Percentiles rank a stretch among this genome's conserved stretches.
phyloP scores from a whole-genome alignment of 92 coral and sea anemone species.

The Umimayanthus kanabou region DNA sequence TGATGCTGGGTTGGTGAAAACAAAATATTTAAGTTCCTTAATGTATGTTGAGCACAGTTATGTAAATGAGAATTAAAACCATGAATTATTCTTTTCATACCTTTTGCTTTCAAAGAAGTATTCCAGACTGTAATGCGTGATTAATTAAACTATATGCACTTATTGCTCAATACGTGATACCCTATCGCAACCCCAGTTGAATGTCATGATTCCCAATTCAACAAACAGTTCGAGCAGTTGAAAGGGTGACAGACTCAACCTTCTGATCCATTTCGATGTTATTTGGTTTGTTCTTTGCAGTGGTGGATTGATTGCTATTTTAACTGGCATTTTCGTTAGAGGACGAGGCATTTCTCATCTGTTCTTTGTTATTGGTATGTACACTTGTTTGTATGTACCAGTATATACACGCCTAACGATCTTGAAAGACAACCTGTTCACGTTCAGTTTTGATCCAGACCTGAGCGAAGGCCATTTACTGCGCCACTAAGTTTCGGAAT shows the following conservation, averaged over 20 bases:
- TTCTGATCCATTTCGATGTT: not conserved
- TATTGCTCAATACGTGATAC: not conserved
- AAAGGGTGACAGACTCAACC: not conserved
- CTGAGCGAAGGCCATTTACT: no score
- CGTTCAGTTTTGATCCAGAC: no score
- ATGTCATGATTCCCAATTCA: not conserved
- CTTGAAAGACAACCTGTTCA: no score
- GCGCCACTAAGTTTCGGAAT: no score
- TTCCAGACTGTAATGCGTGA: not conserved
- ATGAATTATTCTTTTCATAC: not conserved
- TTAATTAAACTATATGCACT: not conserved
- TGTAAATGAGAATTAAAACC: not conserved
- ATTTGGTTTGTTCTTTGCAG: slow-evolving; percentile 38
- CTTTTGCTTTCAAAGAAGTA: not conserved
- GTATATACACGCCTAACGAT: not conserved
- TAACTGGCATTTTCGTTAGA: slow-evolving; percentile 73
- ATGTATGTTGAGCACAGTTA: no score
- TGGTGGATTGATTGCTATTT: slow-evolving; percentile 60
- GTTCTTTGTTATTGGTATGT: slow-evolving; percentile 71
- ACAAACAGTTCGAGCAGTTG: not conserved
- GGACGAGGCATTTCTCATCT: slow-evolving; percentile 61
- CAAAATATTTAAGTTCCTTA: no score
- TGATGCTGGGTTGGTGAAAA: no score
- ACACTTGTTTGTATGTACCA: not conserved
- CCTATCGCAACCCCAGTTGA: not conserved